phyloP scores from a whole-genome alignment of 2,113 vertebrate species.

The Perca flavescens region DNA sequence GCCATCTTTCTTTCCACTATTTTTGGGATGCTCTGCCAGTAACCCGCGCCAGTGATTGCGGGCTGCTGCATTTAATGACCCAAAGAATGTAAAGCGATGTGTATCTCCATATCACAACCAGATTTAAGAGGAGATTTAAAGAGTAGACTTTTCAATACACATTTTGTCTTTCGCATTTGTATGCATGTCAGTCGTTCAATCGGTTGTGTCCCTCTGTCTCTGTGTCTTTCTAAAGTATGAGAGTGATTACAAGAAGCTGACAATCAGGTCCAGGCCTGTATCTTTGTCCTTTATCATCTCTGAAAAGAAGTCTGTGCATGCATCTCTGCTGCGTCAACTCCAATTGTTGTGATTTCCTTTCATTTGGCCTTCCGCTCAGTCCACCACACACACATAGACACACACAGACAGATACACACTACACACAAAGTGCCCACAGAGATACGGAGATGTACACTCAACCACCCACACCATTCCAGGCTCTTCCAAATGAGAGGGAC shows the following conservation, averaged over 20 bases:
- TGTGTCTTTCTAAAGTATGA: conserved; percentile 41
- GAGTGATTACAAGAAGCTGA: conserved; percentile 66
- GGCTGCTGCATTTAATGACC: conserved; percentile 50
- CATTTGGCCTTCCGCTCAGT: conserved; percentile 53
- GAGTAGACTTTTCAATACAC: conserved; percentile 47
- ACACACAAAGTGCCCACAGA: conserved; percentile 11
- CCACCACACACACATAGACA: conserved; percentile 27
- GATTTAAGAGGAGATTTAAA: conserved; percentile 43
- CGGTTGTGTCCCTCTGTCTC: conserved; percentile 19
- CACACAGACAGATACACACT: background rate
- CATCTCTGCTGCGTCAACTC: conserved; percentile 60
- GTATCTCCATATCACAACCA: conserved; percentile 61
- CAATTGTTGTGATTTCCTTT: conserved; percentile 74
- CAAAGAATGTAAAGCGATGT: conserved; percentile 53
- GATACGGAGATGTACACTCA: conserved; percentile 27
- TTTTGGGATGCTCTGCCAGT: conserved; percentile 25
- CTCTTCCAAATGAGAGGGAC: conserved; percentile 67
- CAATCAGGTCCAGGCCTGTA: conserved; percentile 60
- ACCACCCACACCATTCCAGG: conserved; percentile 63
- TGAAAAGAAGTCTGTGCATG: conserved; percentile 27
- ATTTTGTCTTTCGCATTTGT: conserved; percentile 65
- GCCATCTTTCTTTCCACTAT: conserved; percentile 44
- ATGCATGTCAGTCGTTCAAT: conserved; percentile 55
- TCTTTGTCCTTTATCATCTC: conserved; percentile 51
- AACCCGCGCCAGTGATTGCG: conserved; percentile 51